These are phyloP conservation scores for Camelus bactrianus DNA, from an alignment of 2,113 vertebrate genomes.

Conservation along the genomic window DNA sequence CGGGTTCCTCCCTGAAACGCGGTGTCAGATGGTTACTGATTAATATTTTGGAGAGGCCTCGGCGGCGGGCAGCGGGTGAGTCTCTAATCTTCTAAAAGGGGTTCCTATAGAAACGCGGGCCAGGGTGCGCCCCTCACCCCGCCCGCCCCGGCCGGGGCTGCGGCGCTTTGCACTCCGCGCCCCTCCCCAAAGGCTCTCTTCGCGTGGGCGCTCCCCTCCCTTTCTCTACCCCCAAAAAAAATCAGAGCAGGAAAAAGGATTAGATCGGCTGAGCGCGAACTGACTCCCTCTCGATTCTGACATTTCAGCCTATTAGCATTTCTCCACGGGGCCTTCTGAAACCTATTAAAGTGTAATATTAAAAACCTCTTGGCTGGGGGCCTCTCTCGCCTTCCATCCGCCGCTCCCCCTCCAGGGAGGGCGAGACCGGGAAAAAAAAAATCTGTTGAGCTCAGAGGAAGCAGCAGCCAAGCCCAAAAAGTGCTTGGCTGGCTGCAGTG, in stretches of 20 bases:
- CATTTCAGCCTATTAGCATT: constrained; percentile 84
- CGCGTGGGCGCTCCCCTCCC: constrained; percentile 55
- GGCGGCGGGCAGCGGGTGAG: constrained; percentile 73
- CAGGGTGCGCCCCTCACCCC: constrained; percentile 1
- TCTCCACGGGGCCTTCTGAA: constrained; percentile 79
- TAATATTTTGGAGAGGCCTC: constrained; percentile 83
- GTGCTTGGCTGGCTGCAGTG: constrained; percentile 72
- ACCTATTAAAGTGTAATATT: constrained; percentile 84
- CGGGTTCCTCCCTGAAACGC: constrained; percentile 72
- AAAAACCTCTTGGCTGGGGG: constrained; percentile 82
- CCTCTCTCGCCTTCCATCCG: constrained; percentile 79
- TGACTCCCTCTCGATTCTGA: constrained; percentile 80
- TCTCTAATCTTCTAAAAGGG: constrained; percentile 78
- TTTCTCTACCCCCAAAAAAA: not conserved
- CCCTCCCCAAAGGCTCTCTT: constrained; percentile 71
- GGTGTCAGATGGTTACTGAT: constrained; percentile 80
- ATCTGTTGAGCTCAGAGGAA: constrained; percentile 81
- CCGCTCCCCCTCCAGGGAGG: constrained; percentile 82
- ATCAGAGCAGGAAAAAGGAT: constrained; percentile 79
- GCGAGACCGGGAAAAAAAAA: constrained; percentile 74
- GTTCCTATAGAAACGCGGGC: constrained; percentile 81
- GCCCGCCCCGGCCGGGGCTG: not conserved
- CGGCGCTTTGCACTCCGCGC: constrained; percentile 26
- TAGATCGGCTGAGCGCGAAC: constrained; percentile 75
- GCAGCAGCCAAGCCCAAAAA: constrained; percentile 75